Evolutionary conservation across 2,888 invertebrate genomes (phyloP), one percentile per base, ranked within the genome.

Genomic region (Microctonus brassicae): DNA sequence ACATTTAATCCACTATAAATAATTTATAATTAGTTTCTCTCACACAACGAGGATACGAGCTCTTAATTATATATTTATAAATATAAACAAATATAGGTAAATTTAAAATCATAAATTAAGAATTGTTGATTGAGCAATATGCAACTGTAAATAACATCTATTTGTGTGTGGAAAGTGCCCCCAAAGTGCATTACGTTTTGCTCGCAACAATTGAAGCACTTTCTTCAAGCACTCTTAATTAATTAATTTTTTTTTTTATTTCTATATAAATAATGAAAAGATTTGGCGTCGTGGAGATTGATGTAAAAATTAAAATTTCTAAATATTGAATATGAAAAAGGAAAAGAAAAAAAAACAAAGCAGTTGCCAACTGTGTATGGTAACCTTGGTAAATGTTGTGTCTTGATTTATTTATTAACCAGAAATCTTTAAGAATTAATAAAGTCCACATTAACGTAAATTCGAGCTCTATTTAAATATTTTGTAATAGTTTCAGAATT

Each of bases 181-280:
- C 13, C 7, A 11, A 55, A 55, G 22, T 55, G 24, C 13, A 13
- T 55, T 11, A 26, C 10, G 26, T 55, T 26, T 26, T 55, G 55
- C 55, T 58, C 29, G 33, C 33, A 34, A 26, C n/a, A 17, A 29
- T 20, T 33, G 34, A 29, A 57, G 26, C 26, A 57, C 33, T 33
- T 33, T 55, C 33, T 52, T 73, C 73, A 71, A 74, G 67, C 70
- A 69, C 69, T 69, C 65, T 63, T 67, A 53, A 69, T 73, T 62
- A 64, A 70, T 75, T 73, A 69, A 69, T 73, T 69, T 69, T 73
- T 70, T 63, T 66, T 52, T 68, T 66, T 70, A 64, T 47, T 17
- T 72, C 70, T 65, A 69, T 68, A 66, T 72, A 47, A 58, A 57
- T 64, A 20, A 58, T 58, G 22, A 34, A 47, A 58, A 47, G 33